phyloP scores from a whole-genome alignment of 2,888 invertebrate species.

The Cistogaster globosa region DNA sequence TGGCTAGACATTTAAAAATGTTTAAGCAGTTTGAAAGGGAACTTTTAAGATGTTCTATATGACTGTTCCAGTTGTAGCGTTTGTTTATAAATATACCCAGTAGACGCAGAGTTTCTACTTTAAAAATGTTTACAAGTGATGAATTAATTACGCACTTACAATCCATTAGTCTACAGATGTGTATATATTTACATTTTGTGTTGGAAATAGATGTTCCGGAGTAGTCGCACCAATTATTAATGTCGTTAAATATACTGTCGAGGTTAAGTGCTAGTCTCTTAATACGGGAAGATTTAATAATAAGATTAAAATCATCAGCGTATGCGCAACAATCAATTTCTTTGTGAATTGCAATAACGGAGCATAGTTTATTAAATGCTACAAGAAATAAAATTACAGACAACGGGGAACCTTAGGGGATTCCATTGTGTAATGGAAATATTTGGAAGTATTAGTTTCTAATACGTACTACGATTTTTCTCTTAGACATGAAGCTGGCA shows the following conservation, averaged over 20 bases:
- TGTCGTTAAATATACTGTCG: constrained; percentile 4
- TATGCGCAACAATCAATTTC: too few relatives aligned
- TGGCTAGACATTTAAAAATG: too few relatives aligned
- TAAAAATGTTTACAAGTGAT: background rate
- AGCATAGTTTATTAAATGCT: background rate
- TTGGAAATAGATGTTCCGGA: background rate
- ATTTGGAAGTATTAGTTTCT: background rate
- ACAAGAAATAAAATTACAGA: background rate
- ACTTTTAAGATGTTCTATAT: background rate
- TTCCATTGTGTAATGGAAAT: background rate
- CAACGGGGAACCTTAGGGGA: background rate
- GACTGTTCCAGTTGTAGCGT: background rate
- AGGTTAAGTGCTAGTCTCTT: background rate
- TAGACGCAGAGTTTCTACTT: background rate
- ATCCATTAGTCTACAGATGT: constrained; percentile 15
- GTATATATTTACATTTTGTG: constrained; percentile 1
- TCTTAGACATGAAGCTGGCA: background rate
- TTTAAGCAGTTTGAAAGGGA: background rate
- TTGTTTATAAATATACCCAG: constrained; percentile 4
- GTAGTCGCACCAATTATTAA: constrained; percentile 9
- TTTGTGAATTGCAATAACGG: background rate
- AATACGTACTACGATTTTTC: background rate
- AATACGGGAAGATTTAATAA: background rate
- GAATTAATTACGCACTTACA: background rate
- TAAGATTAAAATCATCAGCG: background rate